Conservation (phyloP, 2,113 vertebrate genomes). For the Myotis davidii region DNA sequence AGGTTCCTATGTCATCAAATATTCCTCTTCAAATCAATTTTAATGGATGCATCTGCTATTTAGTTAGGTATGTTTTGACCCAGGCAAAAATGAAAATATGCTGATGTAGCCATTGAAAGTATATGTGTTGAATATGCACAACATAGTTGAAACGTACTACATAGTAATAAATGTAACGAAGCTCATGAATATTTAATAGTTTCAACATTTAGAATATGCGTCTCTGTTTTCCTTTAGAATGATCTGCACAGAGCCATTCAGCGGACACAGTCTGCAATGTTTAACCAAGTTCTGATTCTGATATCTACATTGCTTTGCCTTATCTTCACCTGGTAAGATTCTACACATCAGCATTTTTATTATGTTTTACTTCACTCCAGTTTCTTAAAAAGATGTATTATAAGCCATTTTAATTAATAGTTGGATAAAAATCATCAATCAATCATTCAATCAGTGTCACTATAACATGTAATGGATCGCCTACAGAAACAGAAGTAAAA, state of each 20-base stretch:
- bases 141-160: background rate
- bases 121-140: background rate
- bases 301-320: slow-evolving; percentile 92
- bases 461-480: background rate
- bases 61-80: background rate
- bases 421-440: background rate
- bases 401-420: background rate
- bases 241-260: slow-evolving; percentile 93
- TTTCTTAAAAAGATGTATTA: background rate
- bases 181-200: background rate
- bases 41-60: background rate
- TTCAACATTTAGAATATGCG: background rate
- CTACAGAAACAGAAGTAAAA: background rate
- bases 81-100: background rate
- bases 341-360: background rate
- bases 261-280: slow-evolving; percentile 92
- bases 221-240: slow-evolving; percentile 84
- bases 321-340: slow-evolving; percentile 92
- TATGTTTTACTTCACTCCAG: slow-evolving; percentile 3
- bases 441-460: background rate
- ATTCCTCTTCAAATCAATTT: background rate
- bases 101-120: background rate
- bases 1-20: background rate
- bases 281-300: slow-evolving; percentile 92
- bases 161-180: background rate